phyloP scores from a whole-genome alignment of 53 echinoderm and acorn worm species.

The Astropecten irregularis region DNA sequence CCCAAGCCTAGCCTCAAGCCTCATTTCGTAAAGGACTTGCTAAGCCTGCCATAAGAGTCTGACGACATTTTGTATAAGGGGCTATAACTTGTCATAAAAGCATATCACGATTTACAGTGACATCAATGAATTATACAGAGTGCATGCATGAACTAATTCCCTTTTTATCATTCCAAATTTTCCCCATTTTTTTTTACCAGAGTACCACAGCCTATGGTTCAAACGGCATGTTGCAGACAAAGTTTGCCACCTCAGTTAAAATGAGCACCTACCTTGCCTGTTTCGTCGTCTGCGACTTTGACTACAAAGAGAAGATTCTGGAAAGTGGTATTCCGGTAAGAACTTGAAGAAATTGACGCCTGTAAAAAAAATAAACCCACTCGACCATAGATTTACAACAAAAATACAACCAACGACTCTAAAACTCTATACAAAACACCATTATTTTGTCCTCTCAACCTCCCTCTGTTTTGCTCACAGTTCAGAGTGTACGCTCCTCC shows the following conservation, averaged over 20 bases:
- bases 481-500: constrained; percentile 87
- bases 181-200: too few relatives aligned
- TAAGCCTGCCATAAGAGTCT: too few relatives aligned
- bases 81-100: too few relatives aligned
- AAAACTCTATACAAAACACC: neutral
- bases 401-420: neutral
- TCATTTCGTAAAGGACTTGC: too few relatives aligned
- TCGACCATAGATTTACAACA: neutral
- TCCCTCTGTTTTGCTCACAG: too few relatives aligned
- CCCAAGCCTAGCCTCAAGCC: too few relatives aligned
- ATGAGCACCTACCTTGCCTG: constrained; percentile 97
- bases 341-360: neutral
- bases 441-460: too few relatives aligned
- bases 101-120: too few relatives aligned
- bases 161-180: too few relatives aligned
- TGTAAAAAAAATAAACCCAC: neutral
- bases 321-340: constrained; percentile 71
- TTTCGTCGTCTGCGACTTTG: constrained; percentile 90
- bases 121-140: too few relatives aligned
- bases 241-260: constrained; percentile 67
- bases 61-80: too few relatives aligned
- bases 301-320: constrained; percentile 20
- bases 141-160: too few relatives aligned
- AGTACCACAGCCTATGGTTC: neutral
- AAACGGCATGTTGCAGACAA: constrained; percentile 50